Evolutionary conservation across 2,797 vertebrate genomes (phyloP).

Genomic region (Scomberomorus guttatus): DNA sequence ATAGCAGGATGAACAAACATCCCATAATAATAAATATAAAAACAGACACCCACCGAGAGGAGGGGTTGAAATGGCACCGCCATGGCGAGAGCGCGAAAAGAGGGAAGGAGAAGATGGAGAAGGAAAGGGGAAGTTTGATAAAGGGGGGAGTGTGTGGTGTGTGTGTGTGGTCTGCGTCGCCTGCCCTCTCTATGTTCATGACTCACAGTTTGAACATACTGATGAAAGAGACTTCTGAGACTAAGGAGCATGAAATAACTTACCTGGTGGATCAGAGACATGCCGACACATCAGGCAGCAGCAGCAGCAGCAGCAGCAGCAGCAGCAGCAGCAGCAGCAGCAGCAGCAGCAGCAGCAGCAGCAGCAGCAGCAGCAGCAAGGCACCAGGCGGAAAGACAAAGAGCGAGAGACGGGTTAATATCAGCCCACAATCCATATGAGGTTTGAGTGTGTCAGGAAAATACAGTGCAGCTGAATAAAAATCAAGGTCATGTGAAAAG

Average conservation of each 20-base stretch:
- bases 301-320: conserved; percentile 23
- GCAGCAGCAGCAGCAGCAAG: conserved; percentile 15
- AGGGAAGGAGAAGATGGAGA: conserved; percentile 7
- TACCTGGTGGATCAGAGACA: conserved; percentile 66
- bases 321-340: conserved; percentile 16
- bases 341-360: conserved; percentile 32
- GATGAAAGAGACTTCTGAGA: conserved; percentile 57
- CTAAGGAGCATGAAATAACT: conserved; percentile 66
- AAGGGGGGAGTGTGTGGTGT: background rate
- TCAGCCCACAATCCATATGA: conserved; percentile 19
- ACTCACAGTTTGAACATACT: conserved; percentile 42
- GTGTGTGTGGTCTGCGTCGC: conserved; percentile 10
- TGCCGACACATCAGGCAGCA: conserved; percentile 15
- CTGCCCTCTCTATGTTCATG: conserved; percentile 20
- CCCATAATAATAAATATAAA: conserved; percentile 56
- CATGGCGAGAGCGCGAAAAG: background rate
- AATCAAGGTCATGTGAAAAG: conserved; percentile 29
- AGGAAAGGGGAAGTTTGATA: conserved; percentile 20
- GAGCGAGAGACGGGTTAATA: conserved; percentile 42
- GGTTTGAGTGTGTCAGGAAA: conserved; percentile 28
- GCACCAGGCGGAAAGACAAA: conserved; percentile 37
- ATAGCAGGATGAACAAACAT: conserved; percentile 34
- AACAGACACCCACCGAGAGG: conserved; percentile 39
- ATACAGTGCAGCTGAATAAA: conserved; percentile 21
- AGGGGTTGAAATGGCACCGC: conserved; percentile 43